Evolutionary conservation across 2,888 invertebrate species (phyloP).

Genomic region (Nymphalis urticae): DNA sequence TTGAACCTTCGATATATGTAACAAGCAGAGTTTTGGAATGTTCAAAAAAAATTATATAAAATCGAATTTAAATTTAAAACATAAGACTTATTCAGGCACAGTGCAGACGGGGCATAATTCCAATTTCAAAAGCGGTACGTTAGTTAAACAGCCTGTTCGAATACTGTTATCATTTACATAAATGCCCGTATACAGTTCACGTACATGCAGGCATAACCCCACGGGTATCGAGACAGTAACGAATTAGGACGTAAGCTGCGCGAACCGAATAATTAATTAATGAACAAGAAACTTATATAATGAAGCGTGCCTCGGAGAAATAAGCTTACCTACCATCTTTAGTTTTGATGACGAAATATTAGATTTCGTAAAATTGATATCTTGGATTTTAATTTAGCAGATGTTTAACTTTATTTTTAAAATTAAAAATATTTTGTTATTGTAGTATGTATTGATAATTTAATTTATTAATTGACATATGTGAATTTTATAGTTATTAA

Average conservation of each 20-base stretch:
- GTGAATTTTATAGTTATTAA: too few species aligned
- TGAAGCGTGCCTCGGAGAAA: constrained; percentile 10
- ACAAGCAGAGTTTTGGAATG: too few species aligned
- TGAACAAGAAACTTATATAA: constrained; percentile 22
- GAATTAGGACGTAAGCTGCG: constrained; percentile 15
- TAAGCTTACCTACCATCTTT: not conserved
- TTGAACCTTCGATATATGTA: too few species aligned
- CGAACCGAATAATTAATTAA: constrained; percentile 16
- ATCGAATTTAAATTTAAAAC: too few species aligned
- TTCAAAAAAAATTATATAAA: too few species aligned
- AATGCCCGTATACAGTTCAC: not conserved
- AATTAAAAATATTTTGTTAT: too few species aligned
- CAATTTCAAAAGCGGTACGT: too few species aligned
- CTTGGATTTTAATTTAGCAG: not conserved
- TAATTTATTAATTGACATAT: too few species aligned
- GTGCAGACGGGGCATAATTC: too few species aligned
- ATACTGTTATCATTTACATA: not conserved
- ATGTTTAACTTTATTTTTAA: too few species aligned
- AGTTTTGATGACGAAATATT: not conserved
- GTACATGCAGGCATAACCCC: not conserved
- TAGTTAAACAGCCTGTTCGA: not conserved
- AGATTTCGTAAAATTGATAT: not conserved
- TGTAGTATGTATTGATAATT: too few species aligned
- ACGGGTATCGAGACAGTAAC: constrained; percentile 13
- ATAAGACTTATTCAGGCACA: too few species aligned